A percentile compares a stretch with the other conserved stretches of the same genome.
Conservation (phyloP, 2,888 invertebrate species). For the Podotricha telesiphe region DNA sequence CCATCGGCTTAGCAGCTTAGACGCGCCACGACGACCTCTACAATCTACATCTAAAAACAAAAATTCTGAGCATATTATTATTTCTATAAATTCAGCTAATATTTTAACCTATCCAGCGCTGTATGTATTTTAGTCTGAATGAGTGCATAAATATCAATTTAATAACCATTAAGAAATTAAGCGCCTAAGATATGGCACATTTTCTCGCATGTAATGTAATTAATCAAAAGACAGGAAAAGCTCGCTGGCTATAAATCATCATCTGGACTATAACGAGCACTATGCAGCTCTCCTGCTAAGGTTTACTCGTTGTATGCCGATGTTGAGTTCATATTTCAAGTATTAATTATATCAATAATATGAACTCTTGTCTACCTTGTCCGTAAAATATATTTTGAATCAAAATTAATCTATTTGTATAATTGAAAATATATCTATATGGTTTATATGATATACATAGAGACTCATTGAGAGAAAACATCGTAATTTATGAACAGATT, state of each 20-base stretch:
- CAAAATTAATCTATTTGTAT: too few relatives aligned
- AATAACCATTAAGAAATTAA: slow-evolving; percentile 53
- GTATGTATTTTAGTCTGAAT: slow-evolving; percentile 6
- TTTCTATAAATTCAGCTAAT: neutral
- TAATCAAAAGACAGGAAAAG: slow-evolving; percentile 63
- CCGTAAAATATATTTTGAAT: too few relatives aligned
- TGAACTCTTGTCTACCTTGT: neutral
- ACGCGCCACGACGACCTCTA: too few relatives aligned
- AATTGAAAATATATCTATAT: too few relatives aligned
- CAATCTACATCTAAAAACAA: too few relatives aligned
- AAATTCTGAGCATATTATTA: neutral
- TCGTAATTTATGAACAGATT: too few relatives aligned
- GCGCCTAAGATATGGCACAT: slow-evolving; percentile 64
- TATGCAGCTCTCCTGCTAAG: slow-evolving; percentile 25
- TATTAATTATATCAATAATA: slow-evolving; percentile 8
- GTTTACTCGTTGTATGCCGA: slow-evolving; percentile 25
- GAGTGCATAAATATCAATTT: slow-evolving; percentile 26
- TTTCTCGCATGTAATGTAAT: slow-evolving; percentile 68
- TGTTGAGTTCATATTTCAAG: slow-evolving; percentile 32
- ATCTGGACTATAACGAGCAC: slow-evolving; percentile 59
- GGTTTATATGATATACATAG: too few relatives aligned
- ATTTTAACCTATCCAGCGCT: neutral
- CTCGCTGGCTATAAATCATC: slow-evolving; percentile 66
- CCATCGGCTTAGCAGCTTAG: too few relatives aligned
- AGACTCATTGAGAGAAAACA: too few relatives aligned